Evolutionary conservation across 2,888 invertebrate species (phyloP).

Genomic region (Phrixothrix hirtus): DNA sequence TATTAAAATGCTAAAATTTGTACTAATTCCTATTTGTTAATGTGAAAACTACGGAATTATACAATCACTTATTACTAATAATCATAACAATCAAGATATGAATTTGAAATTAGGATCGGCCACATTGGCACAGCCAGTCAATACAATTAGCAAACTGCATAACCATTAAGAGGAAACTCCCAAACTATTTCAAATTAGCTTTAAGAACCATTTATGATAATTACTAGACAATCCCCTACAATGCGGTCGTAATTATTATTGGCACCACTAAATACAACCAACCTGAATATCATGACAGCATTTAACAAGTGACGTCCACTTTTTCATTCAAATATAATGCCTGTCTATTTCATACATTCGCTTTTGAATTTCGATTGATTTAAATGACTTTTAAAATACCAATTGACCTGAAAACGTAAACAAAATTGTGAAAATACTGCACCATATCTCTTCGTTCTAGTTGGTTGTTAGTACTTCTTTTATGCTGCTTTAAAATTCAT

Average conservation of each 20-base stretch:
- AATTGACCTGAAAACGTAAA: neutral
- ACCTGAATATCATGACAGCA: conserved; percentile 1
- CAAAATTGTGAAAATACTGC: too few relatives aligned
- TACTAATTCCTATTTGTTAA: neutral
- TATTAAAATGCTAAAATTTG: neutral
- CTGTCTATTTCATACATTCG: neutral
- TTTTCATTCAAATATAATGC: neutral
- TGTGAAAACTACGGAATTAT: neutral
- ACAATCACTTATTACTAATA: neutral
- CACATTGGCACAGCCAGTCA: conserved; percentile 18
- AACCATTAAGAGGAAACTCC: conserved; percentile 24
- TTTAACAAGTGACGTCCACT: conserved; percentile 2
- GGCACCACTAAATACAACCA: conserved; percentile 14
- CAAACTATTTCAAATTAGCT: conserved; percentile 31
- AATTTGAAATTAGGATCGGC: conserved; percentile 16
- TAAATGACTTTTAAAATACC: neutral
- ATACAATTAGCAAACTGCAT: conserved; percentile 29
- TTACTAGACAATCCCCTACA: conserved; percentile 20
- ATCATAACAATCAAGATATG: neutral
- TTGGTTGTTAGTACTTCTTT: neutral
- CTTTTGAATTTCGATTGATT: neutral
- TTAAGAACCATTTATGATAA: conserved; percentile 33
- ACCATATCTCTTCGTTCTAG: too few relatives aligned
- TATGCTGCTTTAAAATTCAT: conserved; percentile 21
- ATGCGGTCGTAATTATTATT: conserved; percentile 20